These are phyloP conservation scores for Diabrotica balteata DNA, from an alignment of 2,888 invertebrate species.

Conservation along the genomic window DNA sequence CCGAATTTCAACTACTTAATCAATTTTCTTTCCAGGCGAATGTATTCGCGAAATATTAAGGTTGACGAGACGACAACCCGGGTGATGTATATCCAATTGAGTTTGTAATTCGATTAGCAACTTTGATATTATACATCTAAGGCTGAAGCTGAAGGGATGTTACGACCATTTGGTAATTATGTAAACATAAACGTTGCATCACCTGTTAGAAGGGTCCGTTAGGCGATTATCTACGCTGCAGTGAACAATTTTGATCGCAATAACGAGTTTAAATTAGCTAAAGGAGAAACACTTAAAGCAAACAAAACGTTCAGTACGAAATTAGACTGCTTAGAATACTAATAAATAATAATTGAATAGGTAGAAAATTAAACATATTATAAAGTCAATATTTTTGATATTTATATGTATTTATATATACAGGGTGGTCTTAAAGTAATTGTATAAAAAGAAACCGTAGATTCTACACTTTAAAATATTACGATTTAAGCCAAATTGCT, in stretches of 20 bases:
- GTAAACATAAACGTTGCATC: not conserved
- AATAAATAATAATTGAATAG: no score
- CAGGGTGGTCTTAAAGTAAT: no score
- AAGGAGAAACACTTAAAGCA: no score
- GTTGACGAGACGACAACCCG: conserved; percentile 9
- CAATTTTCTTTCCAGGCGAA: conserved; percentile 28
- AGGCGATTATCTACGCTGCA: not conserved
- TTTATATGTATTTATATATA: no score
- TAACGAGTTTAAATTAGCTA: no score
- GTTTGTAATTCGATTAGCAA: conserved; percentile 23
- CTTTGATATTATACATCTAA: conserved; percentile 19
- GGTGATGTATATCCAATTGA: conserved; percentile 19
- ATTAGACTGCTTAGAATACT: no score
- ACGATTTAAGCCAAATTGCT: no score
- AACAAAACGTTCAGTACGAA: no score
- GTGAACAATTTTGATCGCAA: not conserved
- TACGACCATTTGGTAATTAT: not conserved
- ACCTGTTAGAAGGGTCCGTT: not conserved
- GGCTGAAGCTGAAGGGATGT: not conserved
- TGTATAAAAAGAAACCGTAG: no score
- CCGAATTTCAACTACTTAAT: conserved; percentile 31
- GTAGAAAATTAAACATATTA: no score
- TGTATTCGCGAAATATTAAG: conserved; percentile 11
- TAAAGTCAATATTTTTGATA: no score
- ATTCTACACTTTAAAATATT: no score